These are phyloP conservation scores for Drosophila rhopaloa DNA, from an alignment of 1,140 invertebrate genomes.

Conservation along the genomic window DNA sequence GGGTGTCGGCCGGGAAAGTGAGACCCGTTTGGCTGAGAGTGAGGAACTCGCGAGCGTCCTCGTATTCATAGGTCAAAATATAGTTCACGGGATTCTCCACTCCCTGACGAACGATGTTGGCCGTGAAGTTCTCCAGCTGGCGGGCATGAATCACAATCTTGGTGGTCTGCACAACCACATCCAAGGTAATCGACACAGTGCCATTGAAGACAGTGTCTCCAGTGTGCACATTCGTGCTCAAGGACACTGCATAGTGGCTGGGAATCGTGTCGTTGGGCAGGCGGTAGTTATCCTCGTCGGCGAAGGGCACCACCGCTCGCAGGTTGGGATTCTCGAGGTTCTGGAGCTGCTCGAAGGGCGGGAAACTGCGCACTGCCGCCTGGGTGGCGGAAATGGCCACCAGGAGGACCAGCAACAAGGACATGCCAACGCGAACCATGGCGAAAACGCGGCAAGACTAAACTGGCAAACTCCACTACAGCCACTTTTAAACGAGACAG, in stretches of 20 bases:
- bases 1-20: constrained; percentile 47
- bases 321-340: constrained; percentile 58
- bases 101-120: constrained; percentile 37
- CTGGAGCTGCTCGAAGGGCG: constrained; percentile 50
- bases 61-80: constrained; percentile 1
- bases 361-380: constrained; percentile 49
- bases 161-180: constrained; percentile 64
- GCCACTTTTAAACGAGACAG: constrained; percentile 58
- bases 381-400: constrained; percentile 42
- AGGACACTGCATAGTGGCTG: constrained; percentile 87
- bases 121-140: constrained; percentile 60
- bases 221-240: constrained; percentile 87
- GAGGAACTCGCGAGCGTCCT: constrained; percentile 68
- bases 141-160: constrained; percentile 85
- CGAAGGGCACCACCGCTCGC: constrained; percentile 23
- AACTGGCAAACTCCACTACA: background rate
- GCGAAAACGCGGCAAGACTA: constrained; percentile 59
- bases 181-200: constrained; percentile 86
- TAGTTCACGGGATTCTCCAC: constrained; percentile 1
- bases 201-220: constrained; percentile 86
- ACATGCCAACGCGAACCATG: constrained; percentile 54
- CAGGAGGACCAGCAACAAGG: constrained; percentile 35
- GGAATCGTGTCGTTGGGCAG: constrained; percentile 87
- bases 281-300: constrained; percentile 84
- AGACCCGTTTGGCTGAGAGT: constrained; percentile 54